phyloP scores from a whole-genome alignment of 2,888 invertebrate species.

The Diaphora mendica region DNA sequence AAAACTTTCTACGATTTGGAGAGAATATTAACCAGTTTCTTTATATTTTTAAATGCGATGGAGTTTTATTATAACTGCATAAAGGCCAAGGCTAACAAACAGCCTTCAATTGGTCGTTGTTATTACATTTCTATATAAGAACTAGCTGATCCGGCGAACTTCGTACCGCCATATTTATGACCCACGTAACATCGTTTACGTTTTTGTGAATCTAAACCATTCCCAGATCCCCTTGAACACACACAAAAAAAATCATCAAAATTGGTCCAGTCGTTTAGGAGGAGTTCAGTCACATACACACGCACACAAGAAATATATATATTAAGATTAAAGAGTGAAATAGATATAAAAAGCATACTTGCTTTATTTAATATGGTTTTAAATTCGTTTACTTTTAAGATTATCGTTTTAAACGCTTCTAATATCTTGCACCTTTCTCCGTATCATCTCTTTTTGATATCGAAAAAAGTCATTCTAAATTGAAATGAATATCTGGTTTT shows the following conservation, averaged over 20 bases:
- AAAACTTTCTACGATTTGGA: not conserved
- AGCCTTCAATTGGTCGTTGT: not conserved
- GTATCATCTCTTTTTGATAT: not conserved
- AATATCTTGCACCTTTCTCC: not conserved
- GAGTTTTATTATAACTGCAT: not conserved
- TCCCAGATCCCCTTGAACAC: too few species aligned
- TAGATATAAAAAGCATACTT: not conserved
- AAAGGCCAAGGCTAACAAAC: not conserved
- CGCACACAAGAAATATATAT: too few species aligned
- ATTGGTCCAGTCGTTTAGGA: too few species aligned
- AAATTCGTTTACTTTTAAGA: not conserved
- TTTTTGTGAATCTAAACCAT: too few species aligned
- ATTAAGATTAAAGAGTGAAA: not conserved
- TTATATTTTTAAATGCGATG: not conserved
- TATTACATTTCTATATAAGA: not conserved
- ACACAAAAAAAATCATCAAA: too few species aligned
- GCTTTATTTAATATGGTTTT: not conserved
- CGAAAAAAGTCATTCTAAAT: not conserved
- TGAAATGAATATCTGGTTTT: not conserved
- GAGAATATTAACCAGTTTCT: not conserved
- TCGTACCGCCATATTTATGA: too few species aligned
- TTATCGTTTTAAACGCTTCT: not conserved
- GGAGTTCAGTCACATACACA: too few species aligned
- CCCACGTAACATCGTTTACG: too few species aligned
- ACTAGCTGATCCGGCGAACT: too few species aligned